Base-by-base conservation (phyloP, 2,797 vertebrate species). In the Macropodus opercularis region DNA sequence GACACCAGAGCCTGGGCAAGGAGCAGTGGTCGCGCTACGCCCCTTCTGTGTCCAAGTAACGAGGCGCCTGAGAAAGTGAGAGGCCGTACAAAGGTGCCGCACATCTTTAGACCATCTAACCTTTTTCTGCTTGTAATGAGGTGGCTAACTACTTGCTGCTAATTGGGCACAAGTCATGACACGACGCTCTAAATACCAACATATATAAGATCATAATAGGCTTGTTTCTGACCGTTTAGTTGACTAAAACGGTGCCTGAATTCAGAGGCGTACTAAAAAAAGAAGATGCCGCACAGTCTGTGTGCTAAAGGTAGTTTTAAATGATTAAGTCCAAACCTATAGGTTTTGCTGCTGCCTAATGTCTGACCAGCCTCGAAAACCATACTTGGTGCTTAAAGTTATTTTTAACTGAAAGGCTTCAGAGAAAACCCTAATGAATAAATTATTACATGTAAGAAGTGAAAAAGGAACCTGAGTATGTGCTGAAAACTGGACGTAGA, bases 91-190 rank as follows among this genome's bases (percentile, higher is more conserved):
- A 60, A 22, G 57, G 68, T 60, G 49, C 43, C 31, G 21, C 58
- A 46, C 44, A 51, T 69, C 67, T 52, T 68, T 38, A 48, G 38
- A 58, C 69, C 79, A 64, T 79, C 54, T 41, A 58, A 69, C 26
- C 2, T 26, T 52, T 38, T 79, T 75, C 27, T 53, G 36, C 43
- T 34, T 69, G 39, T 77, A 70, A 79, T 79, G 75, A 85, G 77
- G 69, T 65, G 65, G 61, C 65, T 50, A 22, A 55, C 50, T 74
- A 70, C 79, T 85, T 65, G 56, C 31, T 1, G 7, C 59, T 82
- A 77, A 90, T 85, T 67, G 80, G 75, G 41, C 53, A 29, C 31
- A 26, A 23, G 18, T 66, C 48, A 54, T 72, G 72, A 48, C 24
- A 18, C 41, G 52, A 21, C 21, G 24, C 43, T 67, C 54, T 34